Base-by-base conservation (phyloP, 2,797 vertebrate genomes). In the Bovichtus diacanthus region DNA sequence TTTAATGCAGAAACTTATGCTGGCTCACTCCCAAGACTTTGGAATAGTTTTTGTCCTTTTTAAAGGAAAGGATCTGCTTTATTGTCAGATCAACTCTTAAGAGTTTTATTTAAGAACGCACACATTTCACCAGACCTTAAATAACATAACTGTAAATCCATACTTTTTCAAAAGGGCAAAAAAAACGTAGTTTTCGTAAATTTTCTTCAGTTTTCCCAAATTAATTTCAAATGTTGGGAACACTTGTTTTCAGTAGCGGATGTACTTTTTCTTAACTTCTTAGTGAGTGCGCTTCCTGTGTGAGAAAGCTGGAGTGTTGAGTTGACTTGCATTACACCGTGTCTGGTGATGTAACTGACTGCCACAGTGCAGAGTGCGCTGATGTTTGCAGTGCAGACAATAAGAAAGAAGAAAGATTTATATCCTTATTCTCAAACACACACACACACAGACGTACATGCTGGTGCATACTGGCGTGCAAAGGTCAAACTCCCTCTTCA, bases 311-410 rank as follows among this genome's bases (percentile, higher is more conserved):
- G 11, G 13, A 67, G 61, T 21, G 51, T 60, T 53, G 51, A 46
- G 5, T 47, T 9, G 62, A 15, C 43, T 62, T 12, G 41, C 16
- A 34, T 80, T 27, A 77, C 56, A 7, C 60, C 68, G 74, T 18
- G 8, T 49, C 41, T 11, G 47, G 43, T 54, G 81, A 80, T 36
- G 65, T 36, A 68, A 78, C 56, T 0, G 12, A n/a, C n/a, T 39
- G 49, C 12, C 63, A 2, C 19, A 12, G 10, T 18, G 10, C 23
- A 21, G 18, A 11, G 6, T 4, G 18, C 1, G 0, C 46, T 1
- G 58, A 23, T 12, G 58, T 27, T 49, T 59, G 59, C 39, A 27
- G 8, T 7, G 21, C 36, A 34, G 54, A n/a, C n/a, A n/a, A n/a
- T n/a, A n/a, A n/a, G n/a, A n/a, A n/a, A n/a, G 36, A n/a, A n/a